Evolutionary conservation across 2,113 vertebrate genomes (phyloP).

Genomic region (Dipodomys stephensi): DNA sequence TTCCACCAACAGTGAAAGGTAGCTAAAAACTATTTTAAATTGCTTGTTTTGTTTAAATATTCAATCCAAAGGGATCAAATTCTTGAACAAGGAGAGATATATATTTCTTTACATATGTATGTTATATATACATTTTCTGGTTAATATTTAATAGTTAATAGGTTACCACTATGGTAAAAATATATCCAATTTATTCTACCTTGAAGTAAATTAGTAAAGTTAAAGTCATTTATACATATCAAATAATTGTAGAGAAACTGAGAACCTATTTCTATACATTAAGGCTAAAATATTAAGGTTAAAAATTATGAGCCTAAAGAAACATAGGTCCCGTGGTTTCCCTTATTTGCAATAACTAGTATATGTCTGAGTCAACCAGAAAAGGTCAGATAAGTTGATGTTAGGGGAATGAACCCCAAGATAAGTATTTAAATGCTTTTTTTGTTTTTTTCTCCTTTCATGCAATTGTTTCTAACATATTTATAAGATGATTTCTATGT

Average conservation of each 20-base stretch:
- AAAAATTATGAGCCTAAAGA: background rate
- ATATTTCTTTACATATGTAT: background rate
- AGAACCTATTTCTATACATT: background rate
- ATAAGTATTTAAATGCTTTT: no score
- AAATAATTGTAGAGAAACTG: background rate
- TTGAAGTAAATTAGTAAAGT: conserved; percentile 23
- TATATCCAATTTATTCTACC: background rate
- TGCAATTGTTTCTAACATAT: no score
- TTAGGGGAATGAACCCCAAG: no score
- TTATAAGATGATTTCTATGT: no score
- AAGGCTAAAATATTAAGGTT: background rate
- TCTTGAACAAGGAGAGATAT: background rate
- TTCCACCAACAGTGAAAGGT: background rate
- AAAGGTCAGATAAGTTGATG: no score
- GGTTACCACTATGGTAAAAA: background rate
- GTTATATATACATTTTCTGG: background rate
- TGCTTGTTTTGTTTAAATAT: conserved; percentile 13
- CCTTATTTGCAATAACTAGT: no score
- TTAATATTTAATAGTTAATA: conserved; percentile 7
- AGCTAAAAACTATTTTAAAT: conserved; percentile 4
- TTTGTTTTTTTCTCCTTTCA: no score
- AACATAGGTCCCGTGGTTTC: no score
- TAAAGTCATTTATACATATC: conserved; percentile 19
- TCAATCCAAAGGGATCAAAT: conserved; percentile 2
- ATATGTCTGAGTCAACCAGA: no score